A percentile compares a stretch with the other conserved stretches of the same genome.
These are phyloP conservation scores for Danio aesculapii DNA, from an alignment of 2,797 vertebrate genomes.

Conservation along the genomic window DNA sequence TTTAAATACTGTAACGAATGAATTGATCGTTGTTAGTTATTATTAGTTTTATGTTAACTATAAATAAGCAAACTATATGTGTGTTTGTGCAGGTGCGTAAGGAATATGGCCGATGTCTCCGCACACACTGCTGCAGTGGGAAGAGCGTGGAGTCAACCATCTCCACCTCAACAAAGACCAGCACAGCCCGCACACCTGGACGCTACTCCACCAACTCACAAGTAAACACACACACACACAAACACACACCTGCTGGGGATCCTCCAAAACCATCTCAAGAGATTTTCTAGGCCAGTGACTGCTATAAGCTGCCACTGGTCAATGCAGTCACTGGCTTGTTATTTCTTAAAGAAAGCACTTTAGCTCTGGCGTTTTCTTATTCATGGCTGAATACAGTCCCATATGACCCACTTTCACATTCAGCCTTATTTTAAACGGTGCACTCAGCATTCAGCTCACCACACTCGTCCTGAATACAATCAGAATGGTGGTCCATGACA, in stretches of 20 bases:
- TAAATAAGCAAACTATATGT: not conserved
- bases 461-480: not conserved
- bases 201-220: constrained; percentile 98
- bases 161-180: constrained; percentile 95
- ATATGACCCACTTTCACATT: constrained; percentile 30
- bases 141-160: constrained; percentile 98
- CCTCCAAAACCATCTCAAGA: constrained; percentile 17
- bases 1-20: no score
- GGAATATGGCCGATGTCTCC: constrained; percentile 97
- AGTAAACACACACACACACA: constrained; percentile 76
- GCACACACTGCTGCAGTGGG: constrained; percentile 96
- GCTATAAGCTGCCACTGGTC: constrained; percentile 37
- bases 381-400: constrained; percentile 15
- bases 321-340: constrained; percentile 29
- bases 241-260: constrained; percentile 23
- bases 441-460: constrained; percentile 20
- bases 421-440: constrained; percentile 9
- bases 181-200: constrained; percentile 92
- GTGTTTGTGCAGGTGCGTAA: constrained; percentile 87
- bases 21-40: no score
- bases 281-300: constrained; percentile 31
- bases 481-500: not conserved
- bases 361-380: constrained; percentile 15
- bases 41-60: no score
- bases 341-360: constrained; percentile 29